Evolutionary conservation across 1,140 invertebrate species (phyloP), one percentile per base, ranked within the genome.

Genomic region (Ectropis grisescens): DNA sequence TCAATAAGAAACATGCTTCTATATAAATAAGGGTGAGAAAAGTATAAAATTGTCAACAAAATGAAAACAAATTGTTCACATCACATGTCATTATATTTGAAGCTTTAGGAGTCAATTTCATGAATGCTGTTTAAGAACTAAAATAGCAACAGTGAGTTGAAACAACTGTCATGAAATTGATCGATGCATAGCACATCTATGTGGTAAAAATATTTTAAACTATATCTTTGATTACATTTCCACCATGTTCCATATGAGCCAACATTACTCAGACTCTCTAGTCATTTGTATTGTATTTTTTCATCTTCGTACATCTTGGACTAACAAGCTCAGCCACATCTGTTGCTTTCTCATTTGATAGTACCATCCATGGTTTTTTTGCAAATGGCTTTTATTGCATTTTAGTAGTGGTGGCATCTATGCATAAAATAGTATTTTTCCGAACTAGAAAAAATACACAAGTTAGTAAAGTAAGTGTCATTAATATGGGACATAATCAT

Each of bases 181-280:
- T 64, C 54, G 28, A 34, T 19, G 24, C 50, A 36, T 52, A 47
- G 45, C 34, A 54, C 33, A 48, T 55, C 26, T 47, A 44, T n/a
- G n/a, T n/a, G 44, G 43, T 42, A 54, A 48, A 65, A 56, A 39
- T 58, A 62, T 49, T 67, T 61, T 62, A 55, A 72, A 74, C 64
- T 76, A 62, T 67, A 60, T 66, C 58, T 66, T 65, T 76, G 71
- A 75, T 76, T 80, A 80, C 75, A 76, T 76, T 76, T 75, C 75
- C 68, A 75, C 71, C 75, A 57, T 57, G 58, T 49, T 46, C 36
- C 58, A 35, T 53, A 41, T 52, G 49, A 53, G 42, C 47, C 59
- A 71, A 74, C 65, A 70, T 65, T 62, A 66, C 58, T 65, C 46
- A 67, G 53, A 65, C 29, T 37, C 28, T 57, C 48, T 48, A 47